Evolutionary conservation across 2,113 vertebrate species (phyloP).

Genomic region (Oryzias woworae): DNA sequence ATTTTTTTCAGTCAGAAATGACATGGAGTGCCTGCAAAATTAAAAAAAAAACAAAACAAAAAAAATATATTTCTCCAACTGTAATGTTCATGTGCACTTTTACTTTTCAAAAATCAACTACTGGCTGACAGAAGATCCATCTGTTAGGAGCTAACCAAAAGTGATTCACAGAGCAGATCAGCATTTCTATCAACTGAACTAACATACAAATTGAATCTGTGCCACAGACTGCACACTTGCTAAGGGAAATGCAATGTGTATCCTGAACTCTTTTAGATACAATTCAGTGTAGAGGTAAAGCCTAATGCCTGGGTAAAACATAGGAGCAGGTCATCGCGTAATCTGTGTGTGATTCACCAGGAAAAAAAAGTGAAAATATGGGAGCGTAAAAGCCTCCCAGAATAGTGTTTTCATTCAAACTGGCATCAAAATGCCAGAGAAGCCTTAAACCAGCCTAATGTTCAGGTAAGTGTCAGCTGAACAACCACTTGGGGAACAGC

Average conservation of each 20-base stretch:
- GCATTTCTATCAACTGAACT: too few species aligned
- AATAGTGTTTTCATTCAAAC: slow-evolving; percentile 13
- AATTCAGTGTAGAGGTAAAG: slow-evolving; percentile 31
- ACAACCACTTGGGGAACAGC: slow-evolving; percentile 53
- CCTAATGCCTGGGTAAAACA: slow-evolving; percentile 36
- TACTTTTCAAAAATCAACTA: slow-evolving; percentile 7
- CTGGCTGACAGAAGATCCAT: slow-evolving; percentile 11
- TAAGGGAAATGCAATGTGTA: slow-evolving; percentile 21
- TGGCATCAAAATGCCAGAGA: slow-evolving; percentile 31
- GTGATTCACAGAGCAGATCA: neutral
- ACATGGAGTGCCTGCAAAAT: slow-evolving; percentile 2
- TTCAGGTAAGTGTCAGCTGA: slow-evolving; percentile 56
- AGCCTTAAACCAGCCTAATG: slow-evolving; percentile 37
- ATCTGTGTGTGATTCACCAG: slow-evolving; percentile 20
- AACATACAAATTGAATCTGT: too few species aligned
- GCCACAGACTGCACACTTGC: too few species aligned
- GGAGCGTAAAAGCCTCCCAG: slow-evolving; percentile 37
- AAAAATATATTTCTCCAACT: slow-evolving; percentile 7
- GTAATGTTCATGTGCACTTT: slow-evolving; percentile 4
- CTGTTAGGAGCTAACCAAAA: slow-evolving; percentile 1
- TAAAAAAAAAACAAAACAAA: slow-evolving; percentile 2
- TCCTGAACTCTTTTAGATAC: slow-evolving; percentile 9
- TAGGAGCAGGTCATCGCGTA: slow-evolving; percentile 12
- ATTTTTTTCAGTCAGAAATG: slow-evolving; percentile 4
- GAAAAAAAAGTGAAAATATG: slow-evolving; percentile 12